A percentile compares a stretch with the other conserved stretches of the same genome.
phyloP scores from a whole-genome alignment of 2,113 vertebrate genomes.

The Willisornis vidua region DNA sequence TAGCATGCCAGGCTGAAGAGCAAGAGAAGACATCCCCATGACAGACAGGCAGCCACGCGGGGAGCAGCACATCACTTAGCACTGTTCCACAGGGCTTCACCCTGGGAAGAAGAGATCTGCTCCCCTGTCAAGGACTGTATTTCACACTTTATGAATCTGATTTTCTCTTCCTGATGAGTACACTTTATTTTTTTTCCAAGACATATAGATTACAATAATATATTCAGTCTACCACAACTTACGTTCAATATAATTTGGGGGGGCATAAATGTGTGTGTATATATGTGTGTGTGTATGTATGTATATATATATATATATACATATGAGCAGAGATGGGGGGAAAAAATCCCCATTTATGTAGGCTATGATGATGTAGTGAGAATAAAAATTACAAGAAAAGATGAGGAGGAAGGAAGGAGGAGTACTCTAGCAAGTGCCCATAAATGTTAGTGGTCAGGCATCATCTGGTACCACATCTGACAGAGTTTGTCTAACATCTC shows the following conservation, averaged over 20 bases:
- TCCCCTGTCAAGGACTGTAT: background rate
- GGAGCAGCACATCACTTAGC: slow-evolving; percentile 20
- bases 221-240: background rate
- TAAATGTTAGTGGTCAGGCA: background rate
- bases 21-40: background rate
- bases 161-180: background rate
- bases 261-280: background rate
- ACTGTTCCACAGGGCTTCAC: slow-evolving; percentile 21
- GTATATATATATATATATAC: background rate
- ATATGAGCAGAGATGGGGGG: background rate
- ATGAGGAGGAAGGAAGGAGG: background rate
- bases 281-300: background rate
- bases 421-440: background rate
- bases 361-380: background rate
- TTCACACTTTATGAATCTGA: background rate
- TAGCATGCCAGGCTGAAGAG: background rate
- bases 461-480: background rate
- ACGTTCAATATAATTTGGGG: background rate
- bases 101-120: background rate
- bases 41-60: background rate
- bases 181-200: background rate
- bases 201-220: background rate
- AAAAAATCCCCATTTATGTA: background rate
- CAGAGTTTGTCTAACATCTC: background rate
- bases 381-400: background rate